A percentile compares a stretch with the other conserved stretches of the same genome.
Evolutionary conservation across 2,113 vertebrate genomes (phyloP).

Genomic region (Lepus americanus): DNA sequence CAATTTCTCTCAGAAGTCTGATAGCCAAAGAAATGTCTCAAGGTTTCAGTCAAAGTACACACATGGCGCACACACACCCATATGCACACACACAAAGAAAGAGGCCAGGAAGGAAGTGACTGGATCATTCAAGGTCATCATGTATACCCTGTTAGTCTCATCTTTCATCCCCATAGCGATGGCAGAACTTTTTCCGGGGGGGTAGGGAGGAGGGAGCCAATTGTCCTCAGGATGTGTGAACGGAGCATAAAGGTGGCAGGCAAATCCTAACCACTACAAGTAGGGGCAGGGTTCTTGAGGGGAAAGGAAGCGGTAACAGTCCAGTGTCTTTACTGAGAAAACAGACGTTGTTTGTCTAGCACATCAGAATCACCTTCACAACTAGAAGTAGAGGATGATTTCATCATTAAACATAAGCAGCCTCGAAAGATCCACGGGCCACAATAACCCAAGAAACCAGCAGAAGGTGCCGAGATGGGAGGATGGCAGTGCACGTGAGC

Average conservation of each 20-base stretch:
- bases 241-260: conserved; percentile 58
- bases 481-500: not conserved
- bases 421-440: not conserved
- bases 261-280: conserved; percentile 55
- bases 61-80: conserved; percentile 70
- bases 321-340: conserved; percentile 61
- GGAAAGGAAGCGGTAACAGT: conserved; percentile 16
- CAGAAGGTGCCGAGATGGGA: not conserved
- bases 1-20: conserved; percentile 95
- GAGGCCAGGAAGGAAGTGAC: conserved; percentile 65
- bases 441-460: not conserved
- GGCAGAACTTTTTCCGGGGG: conserved; percentile 3
- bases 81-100: conserved; percentile 53
- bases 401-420: conserved; percentile 20
- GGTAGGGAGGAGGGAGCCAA: not conserved
- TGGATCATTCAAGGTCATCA: conserved; percentile 46
- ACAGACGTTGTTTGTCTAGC: not conserved
- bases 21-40: conserved; percentile 97
- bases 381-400: conserved; percentile 14
- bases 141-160: conserved; percentile 32
- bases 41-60: conserved; percentile 90
- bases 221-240: conserved; percentile 41
- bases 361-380: conserved; percentile 44
- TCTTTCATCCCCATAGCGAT: not conserved
- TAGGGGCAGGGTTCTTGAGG: conserved; percentile 33